These are phyloP conservation scores for Florisuga fusca DNA, from an alignment of 2,797 vertebrate species.

Conservation along the genomic window DNA sequence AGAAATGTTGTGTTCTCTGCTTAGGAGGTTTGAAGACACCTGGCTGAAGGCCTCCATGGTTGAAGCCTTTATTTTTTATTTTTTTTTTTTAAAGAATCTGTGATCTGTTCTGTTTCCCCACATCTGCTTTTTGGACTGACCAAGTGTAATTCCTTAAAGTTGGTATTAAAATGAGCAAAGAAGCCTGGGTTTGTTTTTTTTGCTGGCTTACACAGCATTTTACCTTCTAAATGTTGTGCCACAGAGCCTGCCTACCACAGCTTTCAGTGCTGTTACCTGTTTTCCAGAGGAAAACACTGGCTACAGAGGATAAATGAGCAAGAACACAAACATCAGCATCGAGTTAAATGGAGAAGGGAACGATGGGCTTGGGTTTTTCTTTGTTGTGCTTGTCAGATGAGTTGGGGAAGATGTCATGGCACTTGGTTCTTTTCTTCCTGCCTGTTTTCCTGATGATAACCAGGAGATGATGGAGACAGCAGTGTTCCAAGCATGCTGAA, in stretches of 20 bases:
- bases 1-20: not conserved
- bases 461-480: not conserved
- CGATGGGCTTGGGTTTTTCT: not conserved
- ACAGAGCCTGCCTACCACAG: not conserved
- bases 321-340: not conserved
- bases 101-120: not conserved
- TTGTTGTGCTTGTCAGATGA: not conserved
- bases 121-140: not conserved
- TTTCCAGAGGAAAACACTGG: not conserved
- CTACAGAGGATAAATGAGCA: not conserved
- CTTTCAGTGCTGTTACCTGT: not conserved
- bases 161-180: not conserved
- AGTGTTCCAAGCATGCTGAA: not conserved
- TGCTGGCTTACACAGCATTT: not conserved
- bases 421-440: not conserved
- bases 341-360: not conserved
- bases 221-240: not conserved
- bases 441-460: too few species aligned
- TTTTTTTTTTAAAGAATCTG: not conserved
- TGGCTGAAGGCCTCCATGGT: not conserved
- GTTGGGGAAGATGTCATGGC: not conserved
- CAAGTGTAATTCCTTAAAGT: not conserved
- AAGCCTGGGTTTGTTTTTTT: constrained; percentile 2
- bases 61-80: not conserved
- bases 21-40: not conserved